A percentile compares a stretch with the other conserved stretches of the same genome.
Conservation (phyloP, 2,113 vertebrate species). For the Cinclus cinclus region DNA sequence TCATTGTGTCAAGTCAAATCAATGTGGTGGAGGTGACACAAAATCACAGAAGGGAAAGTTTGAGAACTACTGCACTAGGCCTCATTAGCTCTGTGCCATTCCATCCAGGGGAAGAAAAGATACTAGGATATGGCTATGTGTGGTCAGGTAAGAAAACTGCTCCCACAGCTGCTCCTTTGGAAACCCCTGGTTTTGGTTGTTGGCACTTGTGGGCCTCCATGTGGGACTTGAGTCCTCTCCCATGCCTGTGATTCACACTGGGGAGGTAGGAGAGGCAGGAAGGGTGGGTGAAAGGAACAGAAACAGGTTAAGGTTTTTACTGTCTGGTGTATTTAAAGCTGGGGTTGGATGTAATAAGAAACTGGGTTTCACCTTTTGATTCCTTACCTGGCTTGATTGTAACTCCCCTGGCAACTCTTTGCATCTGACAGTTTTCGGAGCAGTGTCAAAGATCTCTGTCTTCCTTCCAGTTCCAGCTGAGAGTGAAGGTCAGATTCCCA, state of each 20-base stretch:
- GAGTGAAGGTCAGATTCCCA: accelerated
- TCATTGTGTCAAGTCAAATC: background rate
- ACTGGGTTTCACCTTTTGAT: background rate
- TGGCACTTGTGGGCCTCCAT: accelerated
- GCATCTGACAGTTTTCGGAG: background rate
- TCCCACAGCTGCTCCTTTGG: accelerated
- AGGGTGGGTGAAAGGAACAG: background rate
- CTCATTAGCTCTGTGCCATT: accelerated
- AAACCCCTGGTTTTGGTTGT: accelerated
- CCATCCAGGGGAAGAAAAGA: background rate
- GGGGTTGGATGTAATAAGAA: background rate
- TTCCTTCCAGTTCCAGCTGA: background rate
- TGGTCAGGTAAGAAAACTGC: background rate
- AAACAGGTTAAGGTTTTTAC: background rate
- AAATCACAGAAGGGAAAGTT: background rate
- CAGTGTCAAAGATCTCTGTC: background rate
- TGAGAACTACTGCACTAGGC: background rate
- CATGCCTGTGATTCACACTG: accelerated
- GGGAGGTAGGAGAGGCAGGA: background rate
- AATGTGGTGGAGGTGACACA: background rate
- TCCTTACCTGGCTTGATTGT: background rate
- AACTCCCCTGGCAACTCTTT: background rate
- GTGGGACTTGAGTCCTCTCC: no score
- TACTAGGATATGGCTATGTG: accelerated
- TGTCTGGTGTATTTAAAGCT: background rate